A percentile compares a stretch with the other conserved stretches of the same genome.
phyloP scores from a whole-genome alignment of 2,888 invertebrate species.

The Druceiella hillmani region DNA sequence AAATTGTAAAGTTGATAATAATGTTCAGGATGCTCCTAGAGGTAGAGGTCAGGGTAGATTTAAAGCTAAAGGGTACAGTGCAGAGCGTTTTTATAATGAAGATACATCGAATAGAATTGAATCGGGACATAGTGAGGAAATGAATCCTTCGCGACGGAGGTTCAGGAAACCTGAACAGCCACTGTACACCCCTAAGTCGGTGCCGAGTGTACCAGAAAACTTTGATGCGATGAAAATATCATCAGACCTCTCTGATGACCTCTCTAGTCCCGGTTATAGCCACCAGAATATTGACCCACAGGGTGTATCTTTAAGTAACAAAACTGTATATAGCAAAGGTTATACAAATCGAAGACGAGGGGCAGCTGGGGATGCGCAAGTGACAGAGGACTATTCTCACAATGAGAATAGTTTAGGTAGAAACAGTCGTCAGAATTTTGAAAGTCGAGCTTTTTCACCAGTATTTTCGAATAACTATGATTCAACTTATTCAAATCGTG shows the following conservation, averaged over 20 bases:
- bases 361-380: conserved; percentile 35
- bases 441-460: conserved; percentile 56
- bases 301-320: not conserved
- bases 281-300: not conserved
- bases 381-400: conserved; percentile 33
- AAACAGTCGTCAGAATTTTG: conserved; percentile 54
- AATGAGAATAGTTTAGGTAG: conserved; percentile 43
- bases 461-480: conserved; percentile 36
- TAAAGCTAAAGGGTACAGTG: conserved; percentile 41
- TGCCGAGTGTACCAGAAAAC: conserved; percentile 32
- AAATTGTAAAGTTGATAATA: conserved; percentile 33
- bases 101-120: conserved; percentile 1
- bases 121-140: conserved; percentile 31
- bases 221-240: too few species aligned
- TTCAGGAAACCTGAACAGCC: conserved; percentile 45
- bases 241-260: not conserved
- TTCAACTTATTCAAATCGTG: conserved; percentile 44
- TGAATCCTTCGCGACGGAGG: conserved; percentile 30
- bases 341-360: conserved; percentile 30
- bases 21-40: conserved; percentile 28
- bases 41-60: conserved; percentile 35
- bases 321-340: conserved; percentile 31
- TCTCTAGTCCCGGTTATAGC: not conserved
- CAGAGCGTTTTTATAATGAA: conserved; percentile 29
- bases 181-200: conserved; percentile 40